Evolutionary conservation across 1,140 invertebrate genomes (phyloP).

Genomic region (Archegozetes longisetosus): DNA sequence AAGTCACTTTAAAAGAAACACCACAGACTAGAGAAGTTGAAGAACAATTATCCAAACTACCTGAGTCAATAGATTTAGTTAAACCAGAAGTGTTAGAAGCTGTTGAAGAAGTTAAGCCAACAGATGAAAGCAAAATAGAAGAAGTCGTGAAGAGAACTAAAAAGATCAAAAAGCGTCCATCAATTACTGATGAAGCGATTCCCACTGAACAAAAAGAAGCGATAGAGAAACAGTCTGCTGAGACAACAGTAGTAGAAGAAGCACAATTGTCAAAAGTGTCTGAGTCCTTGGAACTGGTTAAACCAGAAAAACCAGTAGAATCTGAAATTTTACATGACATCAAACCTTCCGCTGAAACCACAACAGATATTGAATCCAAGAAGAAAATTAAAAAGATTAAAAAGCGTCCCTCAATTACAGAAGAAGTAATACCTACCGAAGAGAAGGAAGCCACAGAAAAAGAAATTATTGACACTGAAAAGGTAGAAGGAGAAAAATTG

Average conservation of each 20-base stretch:
- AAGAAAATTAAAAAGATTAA: no score
- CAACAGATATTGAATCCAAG: no score
- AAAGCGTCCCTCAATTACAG: no score
- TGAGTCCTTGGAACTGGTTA: no score
- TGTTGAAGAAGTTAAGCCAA: slow-evolving; percentile 31
- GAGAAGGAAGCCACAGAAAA: background rate
- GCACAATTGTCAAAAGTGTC: background rate
- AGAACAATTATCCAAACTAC: background rate
- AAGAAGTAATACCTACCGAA: background rate
- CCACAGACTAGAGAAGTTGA: background rate
- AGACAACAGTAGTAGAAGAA: background rate
- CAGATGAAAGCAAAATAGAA: slow-evolving; percentile 33
- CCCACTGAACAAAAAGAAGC: background rate
- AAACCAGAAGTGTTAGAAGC: slow-evolving; percentile 22
- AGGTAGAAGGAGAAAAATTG: no score
- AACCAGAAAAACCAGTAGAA: no score
- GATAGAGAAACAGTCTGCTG: background rate
- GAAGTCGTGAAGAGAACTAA: slow-evolving; percentile 27
- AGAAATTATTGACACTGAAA: no score
- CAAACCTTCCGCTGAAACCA: no score
- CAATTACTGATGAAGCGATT: no score
- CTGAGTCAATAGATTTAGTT: slow-evolving; percentile 1
- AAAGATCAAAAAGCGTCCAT: no score
- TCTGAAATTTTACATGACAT: background rate
- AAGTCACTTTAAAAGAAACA: background rate